These are phyloP conservation scores for Mimumesa dahlbomi DNA, from an alignment of 2,888 invertebrate species.

Conservation along the genomic window DNA sequence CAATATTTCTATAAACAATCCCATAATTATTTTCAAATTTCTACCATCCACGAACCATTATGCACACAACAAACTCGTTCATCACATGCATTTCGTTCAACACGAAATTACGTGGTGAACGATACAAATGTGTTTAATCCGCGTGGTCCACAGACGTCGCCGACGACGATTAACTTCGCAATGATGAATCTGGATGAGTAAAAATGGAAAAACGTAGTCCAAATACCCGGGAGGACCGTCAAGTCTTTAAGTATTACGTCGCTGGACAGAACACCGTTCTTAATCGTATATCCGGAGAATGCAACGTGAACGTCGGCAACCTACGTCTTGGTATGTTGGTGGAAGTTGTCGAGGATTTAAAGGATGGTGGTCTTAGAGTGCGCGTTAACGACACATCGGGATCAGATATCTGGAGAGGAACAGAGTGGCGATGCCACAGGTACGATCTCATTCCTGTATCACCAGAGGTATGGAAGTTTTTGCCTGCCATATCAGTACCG, in stretches of 20 bases:
- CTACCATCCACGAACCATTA: no score
- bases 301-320: slow-evolving; percentile 62
- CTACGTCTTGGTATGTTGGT: slow-evolving; percentile 71
- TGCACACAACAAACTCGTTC: no score
- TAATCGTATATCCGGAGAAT: slow-evolving; percentile 65
- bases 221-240: slow-evolving; percentile 41
- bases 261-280: slow-evolving; percentile 66
- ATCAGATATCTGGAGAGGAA: slow-evolving; percentile 69
- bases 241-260: slow-evolving; percentile 60
- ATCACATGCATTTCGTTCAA: no score
- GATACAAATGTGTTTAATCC: no score
- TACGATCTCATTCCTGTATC: slow-evolving; percentile 70
- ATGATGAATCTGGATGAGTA: no score
- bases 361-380: slow-evolving; percentile 65
- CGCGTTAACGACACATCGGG: slow-evolving; percentile 61
- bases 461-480: slow-evolving; percentile 80
- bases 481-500: slow-evolving; percentile 81
- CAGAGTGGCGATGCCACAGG: slow-evolving; percentile 74
- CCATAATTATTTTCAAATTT: no score
- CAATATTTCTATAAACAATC: no score
- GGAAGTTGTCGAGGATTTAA: slow-evolving; percentile 65
- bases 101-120: no score
- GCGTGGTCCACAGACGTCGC: no score
- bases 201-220: slow-evolving; percentile 49
- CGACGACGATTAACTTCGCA: no score